phyloP scores from a whole-genome alignment of 1,140 invertebrate genomes.

The Formica selysi region DNA sequence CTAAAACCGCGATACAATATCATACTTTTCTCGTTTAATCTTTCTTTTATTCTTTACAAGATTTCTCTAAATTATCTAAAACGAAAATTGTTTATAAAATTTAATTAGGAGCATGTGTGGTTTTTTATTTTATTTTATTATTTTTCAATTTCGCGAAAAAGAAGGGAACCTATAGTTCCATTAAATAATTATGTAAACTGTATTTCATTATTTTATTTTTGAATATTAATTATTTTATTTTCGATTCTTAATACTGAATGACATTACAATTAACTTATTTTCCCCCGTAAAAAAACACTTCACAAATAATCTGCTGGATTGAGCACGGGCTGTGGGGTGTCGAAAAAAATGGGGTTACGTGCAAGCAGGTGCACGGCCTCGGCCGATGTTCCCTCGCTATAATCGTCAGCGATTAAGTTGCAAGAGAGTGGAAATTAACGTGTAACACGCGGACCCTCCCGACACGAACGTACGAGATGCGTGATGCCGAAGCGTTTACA shows the following conservation, averaged over 20 bases:
- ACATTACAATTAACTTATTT: not conserved
- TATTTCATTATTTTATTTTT: not conserved
- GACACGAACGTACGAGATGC: slow-evolving; percentile 20
- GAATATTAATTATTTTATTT: too few relatives aligned
- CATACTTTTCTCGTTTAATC: not conserved
- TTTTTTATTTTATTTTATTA: not conserved
- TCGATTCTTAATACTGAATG: too few relatives aligned
- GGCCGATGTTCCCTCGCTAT: not conserved
- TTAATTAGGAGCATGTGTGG: not conserved
- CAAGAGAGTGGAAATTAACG: slow-evolving; percentile 52
- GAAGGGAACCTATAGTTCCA: not conserved
- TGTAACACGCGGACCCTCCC: slow-evolving; percentile 24
- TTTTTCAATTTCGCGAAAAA: not conserved
- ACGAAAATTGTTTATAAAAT: not conserved
- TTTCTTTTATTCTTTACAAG: not conserved
- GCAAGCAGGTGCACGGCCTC: slow-evolving; percentile 42
- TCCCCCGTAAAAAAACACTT: not conserved
- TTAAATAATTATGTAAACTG: not conserved
- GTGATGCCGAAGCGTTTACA: slow-evolving; percentile 21
- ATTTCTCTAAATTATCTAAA: not conserved
- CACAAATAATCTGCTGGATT: slow-evolving; percentile 30
- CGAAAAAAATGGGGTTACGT: slow-evolving; percentile 24
- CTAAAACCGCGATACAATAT: not conserved
- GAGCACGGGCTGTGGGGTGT: not conserved
- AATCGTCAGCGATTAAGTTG: slow-evolving; percentile 30